Base-by-base conservation (phyloP, 2,888 invertebrate genomes). In the Dynastes tityus region DNA sequence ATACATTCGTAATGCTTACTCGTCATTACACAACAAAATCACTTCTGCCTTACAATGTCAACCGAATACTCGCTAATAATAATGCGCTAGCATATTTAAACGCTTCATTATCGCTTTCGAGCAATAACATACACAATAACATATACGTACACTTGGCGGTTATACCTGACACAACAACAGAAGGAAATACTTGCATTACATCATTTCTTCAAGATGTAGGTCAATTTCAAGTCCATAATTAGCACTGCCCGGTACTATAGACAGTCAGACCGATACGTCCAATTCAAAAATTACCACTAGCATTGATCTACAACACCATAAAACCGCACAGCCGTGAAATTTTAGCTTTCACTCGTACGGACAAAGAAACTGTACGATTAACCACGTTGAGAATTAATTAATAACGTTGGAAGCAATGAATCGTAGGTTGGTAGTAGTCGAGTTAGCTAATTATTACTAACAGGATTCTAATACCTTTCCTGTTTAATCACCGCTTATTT, bases 221-320 rank as follows among this genome's bases (percentile, higher is more conserved):
- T 63, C 63, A 63, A 63, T 63, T 63, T 63, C 63, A 63, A 63
- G 63, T 63, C 29, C 63, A 32, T 63, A 63, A 63, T 63, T 63
- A 63, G 1, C 61, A 11, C 27, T 29, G n/a, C 29, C 29, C n/a
- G 4, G 61, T 32, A 13, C 58, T 32, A 29, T 63, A 11, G 22
- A 55, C 45, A 11, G 45, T 45, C 45, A 1, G 8, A 16, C 55
- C 8, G 55, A 58, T 58, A 58, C 55, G n/a, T 58, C 22, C 55
- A 22, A 5, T n/a, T 63, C 63, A 63, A 63, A 63, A 63, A 32
- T 63, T 32, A 32, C 63, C 13, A 29, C 9, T 29, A 63, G 32
- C 63, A 63, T 63, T 63, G 63, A 63, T 63, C 27, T 63, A 29
- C 27, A 45, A 63, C 63, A 63, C 63, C 27, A 22, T 22, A 22